Percentiles rank a stretch among this genome's conserved stretches.
Conservation (phyloP, 1,140 invertebrate species). For the Sinella curviseta region DNA sequence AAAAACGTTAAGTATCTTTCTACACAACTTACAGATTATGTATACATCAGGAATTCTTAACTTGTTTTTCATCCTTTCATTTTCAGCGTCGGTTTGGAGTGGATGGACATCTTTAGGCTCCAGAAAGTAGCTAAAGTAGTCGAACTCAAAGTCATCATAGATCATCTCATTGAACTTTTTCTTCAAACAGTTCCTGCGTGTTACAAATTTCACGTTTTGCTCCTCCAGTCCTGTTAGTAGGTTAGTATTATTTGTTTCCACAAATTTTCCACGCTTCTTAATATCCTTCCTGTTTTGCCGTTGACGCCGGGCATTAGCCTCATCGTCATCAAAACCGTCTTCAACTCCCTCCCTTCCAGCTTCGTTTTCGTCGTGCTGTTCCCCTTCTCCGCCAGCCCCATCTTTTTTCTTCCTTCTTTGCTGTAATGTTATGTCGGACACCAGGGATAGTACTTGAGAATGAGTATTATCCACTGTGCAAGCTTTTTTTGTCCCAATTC, state of each 20-base stretch:
- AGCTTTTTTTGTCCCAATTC: constrained; percentile 42
- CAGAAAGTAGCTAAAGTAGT: constrained; percentile 33
- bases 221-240: constrained; percentile 34
- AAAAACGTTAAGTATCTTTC: background rate
- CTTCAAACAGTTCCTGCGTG: constrained; percentile 29
- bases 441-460: constrained; percentile 38
- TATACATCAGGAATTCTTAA: background rate
- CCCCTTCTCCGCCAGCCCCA: no score
- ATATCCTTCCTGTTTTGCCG: constrained; percentile 23
- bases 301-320: background rate
- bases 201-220: constrained; percentile 38
- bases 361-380: background rate
- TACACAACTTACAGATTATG: constrained; percentile 1
- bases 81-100: background rate
- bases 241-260: constrained; percentile 37
- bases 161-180: constrained; percentile 39
- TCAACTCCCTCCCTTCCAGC: background rate
- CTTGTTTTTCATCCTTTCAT: background rate
- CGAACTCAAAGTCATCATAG: constrained; percentile 42
- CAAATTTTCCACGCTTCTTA: constrained; percentile 18
- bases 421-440: constrained; percentile 30
- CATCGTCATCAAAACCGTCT: constrained; percentile 22
- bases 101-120: background rate
- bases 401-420: constrained; percentile 36
- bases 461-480: constrained; percentile 45